Evolutionary conservation across 2,113 vertebrate genomes (phyloP).

Genomic region (Sialia sialis): DNA sequence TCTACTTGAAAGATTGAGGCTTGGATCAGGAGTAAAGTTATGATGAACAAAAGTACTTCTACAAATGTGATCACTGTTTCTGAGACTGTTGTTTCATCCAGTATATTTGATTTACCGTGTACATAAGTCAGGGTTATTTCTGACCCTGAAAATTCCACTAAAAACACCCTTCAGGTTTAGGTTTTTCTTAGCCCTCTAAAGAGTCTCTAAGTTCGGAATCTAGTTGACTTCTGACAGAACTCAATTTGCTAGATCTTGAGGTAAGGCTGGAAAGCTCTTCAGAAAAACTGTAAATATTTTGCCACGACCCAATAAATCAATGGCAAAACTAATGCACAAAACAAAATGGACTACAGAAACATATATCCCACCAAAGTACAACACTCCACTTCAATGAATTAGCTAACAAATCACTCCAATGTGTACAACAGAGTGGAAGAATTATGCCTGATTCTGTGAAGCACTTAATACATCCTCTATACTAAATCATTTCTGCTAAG

Average conservation of each 20-base stretch:
- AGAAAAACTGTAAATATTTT: neutral
- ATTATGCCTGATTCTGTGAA: neutral
- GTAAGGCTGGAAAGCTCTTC: neutral
- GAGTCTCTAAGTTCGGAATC: neutral
- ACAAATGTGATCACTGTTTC: fast-evolving
- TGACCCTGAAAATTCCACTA: neutral
- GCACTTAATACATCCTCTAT: neutral
- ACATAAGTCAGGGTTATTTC: neutral
- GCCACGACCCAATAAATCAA: neutral
- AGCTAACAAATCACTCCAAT: neutral
- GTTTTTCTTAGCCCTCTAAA: neutral
- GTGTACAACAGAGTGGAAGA: neutral
- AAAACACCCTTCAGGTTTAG: neutral
- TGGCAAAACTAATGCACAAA: neutral
- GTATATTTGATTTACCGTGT: neutral
- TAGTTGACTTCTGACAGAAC: neutral
- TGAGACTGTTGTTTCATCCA: neutral
- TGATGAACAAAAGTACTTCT: neutral
- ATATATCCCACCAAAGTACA: neutral
- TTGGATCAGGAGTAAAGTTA: neutral
- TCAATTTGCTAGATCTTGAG: neutral
- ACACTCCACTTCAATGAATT: neutral
- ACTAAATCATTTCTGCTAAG: neutral
- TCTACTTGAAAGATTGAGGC: neutral
- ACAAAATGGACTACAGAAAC: neutral